These are phyloP conservation scores for Phrixothrix hirtus DNA, from an alignment of 2,888 invertebrate species.

Conservation along the genomic window DNA sequence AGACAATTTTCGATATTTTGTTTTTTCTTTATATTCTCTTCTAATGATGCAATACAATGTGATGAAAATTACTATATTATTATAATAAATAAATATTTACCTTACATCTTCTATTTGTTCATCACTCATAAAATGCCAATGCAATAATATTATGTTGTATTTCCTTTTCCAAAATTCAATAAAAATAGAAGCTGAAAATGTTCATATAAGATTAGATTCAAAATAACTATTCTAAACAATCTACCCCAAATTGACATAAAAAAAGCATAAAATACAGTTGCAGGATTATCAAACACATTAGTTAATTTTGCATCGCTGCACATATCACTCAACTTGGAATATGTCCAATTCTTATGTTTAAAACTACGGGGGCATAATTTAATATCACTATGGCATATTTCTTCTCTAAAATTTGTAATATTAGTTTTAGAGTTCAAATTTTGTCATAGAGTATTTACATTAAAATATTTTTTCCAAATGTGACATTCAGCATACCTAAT, in stretches of 20 bases:
- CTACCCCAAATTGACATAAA: constrained; percentile 51
- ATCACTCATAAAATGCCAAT: constrained; percentile 42
- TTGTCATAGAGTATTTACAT: too few species aligned
- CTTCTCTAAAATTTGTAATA: constrained; percentile 42
- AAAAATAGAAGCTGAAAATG: constrained; percentile 44
- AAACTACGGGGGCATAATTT: constrained; percentile 64
- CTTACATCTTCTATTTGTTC: neutral
- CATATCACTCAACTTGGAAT: constrained; percentile 57
- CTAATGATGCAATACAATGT: constrained; percentile 18
- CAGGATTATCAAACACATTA: constrained; percentile 50
- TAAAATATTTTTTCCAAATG: too few species aligned
- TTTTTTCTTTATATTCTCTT: constrained; percentile 24
- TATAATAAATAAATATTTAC: too few species aligned
- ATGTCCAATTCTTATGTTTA: constrained; percentile 57
- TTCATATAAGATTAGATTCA: neutral
- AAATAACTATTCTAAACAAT: neutral
- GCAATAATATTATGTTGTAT: constrained; percentile 41
- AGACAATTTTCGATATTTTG: constrained; percentile 21
- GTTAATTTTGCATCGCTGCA: constrained; percentile 59
- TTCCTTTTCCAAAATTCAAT: constrained; percentile 46
- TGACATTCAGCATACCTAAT: too few species aligned
- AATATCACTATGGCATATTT: constrained; percentile 45
- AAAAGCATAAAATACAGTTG: constrained; percentile 43
- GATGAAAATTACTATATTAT: too few species aligned
- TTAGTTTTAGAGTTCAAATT: too few species aligned